These are phyloP conservation scores for Oreocharis arfaki DNA, from an alignment of 2,113 vertebrate genomes.

Conservation along the genomic window DNA sequence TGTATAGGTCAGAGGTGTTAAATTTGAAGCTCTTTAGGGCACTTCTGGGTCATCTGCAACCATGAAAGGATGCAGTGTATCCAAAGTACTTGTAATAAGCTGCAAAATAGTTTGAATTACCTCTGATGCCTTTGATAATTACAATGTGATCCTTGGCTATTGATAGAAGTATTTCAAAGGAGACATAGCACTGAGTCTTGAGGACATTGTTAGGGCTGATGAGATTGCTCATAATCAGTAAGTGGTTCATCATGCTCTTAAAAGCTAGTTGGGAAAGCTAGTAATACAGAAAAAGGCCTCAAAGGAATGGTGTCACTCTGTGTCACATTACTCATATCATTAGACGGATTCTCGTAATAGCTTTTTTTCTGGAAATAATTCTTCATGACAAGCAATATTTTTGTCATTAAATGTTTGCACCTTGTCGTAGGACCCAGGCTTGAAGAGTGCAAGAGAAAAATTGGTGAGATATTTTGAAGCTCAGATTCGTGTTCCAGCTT, in stretches of 20 bases:
- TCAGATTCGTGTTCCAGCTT: rapidly evolving
- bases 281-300: not conserved
- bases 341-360: not conserved
- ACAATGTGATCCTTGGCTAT: constrained; percentile 29
- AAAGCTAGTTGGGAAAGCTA: constrained; percentile 17
- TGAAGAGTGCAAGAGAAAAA: not conserved
- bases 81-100: not conserved
- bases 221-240: not conserved
- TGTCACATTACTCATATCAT: not conserved
- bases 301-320: not conserved
- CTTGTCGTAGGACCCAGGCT: not conserved
- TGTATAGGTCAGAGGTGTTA: not conserved
- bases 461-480: not conserved
- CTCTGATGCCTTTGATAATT: constrained; percentile 5
- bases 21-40: not conserved
- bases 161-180: constrained; percentile 40
- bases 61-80: not conserved
- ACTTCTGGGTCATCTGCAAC: not conserved
- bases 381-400: not conserved
- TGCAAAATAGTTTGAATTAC: not conserved
- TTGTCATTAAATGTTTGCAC: not conserved
- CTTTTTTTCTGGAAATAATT: not conserved
- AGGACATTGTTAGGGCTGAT: not conserved
- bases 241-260: constrained; percentile 14
- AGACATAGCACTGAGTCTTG: not conserved